Base-by-base conservation (phyloP, 1,140 invertebrate genomes). In the Monochamus saltuarius region DNA sequence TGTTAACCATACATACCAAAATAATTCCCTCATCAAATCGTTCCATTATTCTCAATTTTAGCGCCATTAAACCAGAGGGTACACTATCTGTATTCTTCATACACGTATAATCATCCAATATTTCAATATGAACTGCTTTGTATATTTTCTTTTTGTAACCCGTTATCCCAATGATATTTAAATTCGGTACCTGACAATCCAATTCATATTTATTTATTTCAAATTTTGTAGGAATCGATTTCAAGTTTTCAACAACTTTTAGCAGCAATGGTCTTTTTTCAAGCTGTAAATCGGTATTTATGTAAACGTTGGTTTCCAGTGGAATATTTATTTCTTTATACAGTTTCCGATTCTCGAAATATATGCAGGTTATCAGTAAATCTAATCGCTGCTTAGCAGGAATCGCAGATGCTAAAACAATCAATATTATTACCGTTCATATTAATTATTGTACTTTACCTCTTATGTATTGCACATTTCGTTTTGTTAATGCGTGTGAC, bases 131-230 rank as follows among this genome's bases (percentile, higher is more conserved):
- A 7, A 77, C 65, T 46, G 57, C 56, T 54, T 72, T 73, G 35
- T 71, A 68, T 45, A 67, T 65, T 51, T 71, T 68, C 13, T 70
- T 72, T 29, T 65, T 65, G 43, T 68, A 75, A 2, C 73, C 75
- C 17, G 66, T 70, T 36, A 77, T 72, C 39, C 74, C 75, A 11
- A 71, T 47, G 47, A 77, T 72, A 59, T 75, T 72, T 17, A 75
- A 51, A 62, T 70, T 60, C 9, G 75, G 75, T 37, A 77, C 57
- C 66, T 74, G 69, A 51, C 64, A 70, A 1, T 38, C 56, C 14
- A 68, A 35, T 45, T 75, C 66, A 51, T 36, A 35, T 13, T 46
- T 46, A 16, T 58, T 49, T 35, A 70, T 29, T 19, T 56, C 34
- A 35, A 59, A 45, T 43, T 59, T 16, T 8, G 16, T 11, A 19